Evolutionary conservation across 2,113 vertebrate genomes (phyloP).

Genomic region (Ptyas mucosa): DNA sequence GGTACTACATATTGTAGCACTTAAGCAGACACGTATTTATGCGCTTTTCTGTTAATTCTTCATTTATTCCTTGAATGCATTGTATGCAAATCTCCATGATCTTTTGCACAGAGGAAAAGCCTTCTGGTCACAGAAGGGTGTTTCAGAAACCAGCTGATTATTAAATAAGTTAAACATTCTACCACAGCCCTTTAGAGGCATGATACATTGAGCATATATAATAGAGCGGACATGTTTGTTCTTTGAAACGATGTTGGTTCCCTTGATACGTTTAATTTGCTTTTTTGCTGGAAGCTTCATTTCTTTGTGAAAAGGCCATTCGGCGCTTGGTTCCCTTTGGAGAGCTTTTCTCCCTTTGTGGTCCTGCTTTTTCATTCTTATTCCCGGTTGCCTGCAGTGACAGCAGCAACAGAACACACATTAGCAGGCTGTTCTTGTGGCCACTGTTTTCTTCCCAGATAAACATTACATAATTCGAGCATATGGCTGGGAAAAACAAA

Average conservation of each 20-base stretch:
- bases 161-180: neutral
- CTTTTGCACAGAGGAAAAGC: neutral
- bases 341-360: neutral
- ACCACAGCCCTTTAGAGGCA: neutral
- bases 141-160: neutral
- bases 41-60: neutral
- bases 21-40: neutral
- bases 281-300: neutral
- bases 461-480: neutral
- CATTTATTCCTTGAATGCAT: neutral
- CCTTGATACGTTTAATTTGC: neutral
- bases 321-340: neutral
- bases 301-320: neutral
- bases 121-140: neutral
- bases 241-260: neutral
- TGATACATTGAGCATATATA: neutral
- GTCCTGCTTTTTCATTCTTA: neutral
- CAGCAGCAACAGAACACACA: neutral
- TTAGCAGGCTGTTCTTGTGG: neutral
- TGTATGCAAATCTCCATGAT: neutral
- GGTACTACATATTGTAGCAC: neutral
- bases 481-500: neutral
- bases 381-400: neutral
- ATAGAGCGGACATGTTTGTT: neutral
- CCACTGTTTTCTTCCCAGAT: neutral